A percentile compares a stretch with the other conserved stretches of the same genome.
These are phyloP conservation scores for Nomada hirtipes DNA, from an alignment of 2,888 invertebrate species.

Conservation along the genomic window DNA sequence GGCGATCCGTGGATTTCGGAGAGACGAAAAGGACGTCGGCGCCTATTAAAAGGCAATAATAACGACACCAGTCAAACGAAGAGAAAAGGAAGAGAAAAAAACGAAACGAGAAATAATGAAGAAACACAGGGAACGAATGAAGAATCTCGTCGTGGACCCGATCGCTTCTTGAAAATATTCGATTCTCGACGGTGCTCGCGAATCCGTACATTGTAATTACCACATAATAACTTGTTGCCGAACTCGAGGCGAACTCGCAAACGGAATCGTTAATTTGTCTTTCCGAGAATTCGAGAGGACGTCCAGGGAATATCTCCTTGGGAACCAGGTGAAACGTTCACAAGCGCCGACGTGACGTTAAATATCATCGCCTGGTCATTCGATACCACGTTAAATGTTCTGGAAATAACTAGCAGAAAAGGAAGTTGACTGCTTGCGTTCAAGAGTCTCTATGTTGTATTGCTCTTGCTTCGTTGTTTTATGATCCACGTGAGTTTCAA, in stretches of 20 bases:
- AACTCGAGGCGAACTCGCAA: conserved; percentile 53
- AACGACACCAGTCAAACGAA: conserved; percentile 1
- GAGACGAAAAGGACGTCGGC: conserved; percentile 45
- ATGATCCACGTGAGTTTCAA: neutral
- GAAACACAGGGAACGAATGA: conserved; percentile 12
- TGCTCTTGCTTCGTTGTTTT: neutral
- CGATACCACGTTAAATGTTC: conserved; percentile 6
- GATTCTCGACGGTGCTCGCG: conserved; percentile 61
- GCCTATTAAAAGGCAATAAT: conserved; percentile 49
- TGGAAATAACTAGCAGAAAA: conserved; percentile 16
- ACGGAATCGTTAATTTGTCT: conserved; percentile 70
- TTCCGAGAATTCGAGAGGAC: conserved; percentile 64
- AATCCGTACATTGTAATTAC: conserved; percentile 71
- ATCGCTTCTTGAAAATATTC: conserved; percentile 66
- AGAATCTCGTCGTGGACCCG: conserved; percentile 30
- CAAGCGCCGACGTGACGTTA: conserved; percentile 25
- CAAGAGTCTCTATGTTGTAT: neutral
- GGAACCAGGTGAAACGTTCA: conserved; percentile 60
- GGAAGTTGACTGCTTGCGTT: neutral
- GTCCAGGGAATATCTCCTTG: conserved; percentile 52
- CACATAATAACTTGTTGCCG: conserved; percentile 67
- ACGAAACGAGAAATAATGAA: neutral
- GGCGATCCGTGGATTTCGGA: conserved; percentile 54
- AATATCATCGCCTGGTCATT: conserved; percentile 24
- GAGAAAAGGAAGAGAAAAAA: neutral